Conservation (phyloP, 2,888 invertebrate species). For the Tenthredo distinguenda region DNA sequence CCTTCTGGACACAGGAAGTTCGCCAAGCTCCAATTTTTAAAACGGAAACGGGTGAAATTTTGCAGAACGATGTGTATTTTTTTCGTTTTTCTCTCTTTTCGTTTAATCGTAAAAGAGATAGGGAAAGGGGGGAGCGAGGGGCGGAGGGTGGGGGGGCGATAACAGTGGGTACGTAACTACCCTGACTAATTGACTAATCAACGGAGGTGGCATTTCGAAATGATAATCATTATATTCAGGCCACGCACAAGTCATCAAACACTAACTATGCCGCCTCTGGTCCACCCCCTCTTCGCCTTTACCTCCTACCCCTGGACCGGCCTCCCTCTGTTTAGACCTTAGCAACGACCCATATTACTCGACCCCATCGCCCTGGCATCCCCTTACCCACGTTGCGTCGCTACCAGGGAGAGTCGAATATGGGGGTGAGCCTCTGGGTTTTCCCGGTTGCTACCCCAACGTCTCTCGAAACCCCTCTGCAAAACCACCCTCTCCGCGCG, state of each 20-base stretch:
- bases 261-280: constrained; percentile 59
- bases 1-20: background rate
- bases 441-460: constrained; percentile 54
- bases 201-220: constrained; percentile 51
- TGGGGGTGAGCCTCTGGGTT: constrained; percentile 53
- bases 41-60: background rate
- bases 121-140: background rate
- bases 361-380: constrained; percentile 38
- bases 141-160: background rate
- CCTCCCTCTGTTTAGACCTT: constrained; percentile 48
- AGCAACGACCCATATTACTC: constrained; percentile 64
- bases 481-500: constrained; percentile 38
- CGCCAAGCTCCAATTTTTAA: background rate
- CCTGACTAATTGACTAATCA: constrained; percentile 48
- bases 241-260: constrained; percentile 68
- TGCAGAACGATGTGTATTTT: background rate
- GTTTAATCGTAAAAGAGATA: background rate
- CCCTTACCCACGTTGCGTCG: background rate
- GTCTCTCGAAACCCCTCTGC: constrained; percentile 44
- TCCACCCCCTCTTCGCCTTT: background rate
- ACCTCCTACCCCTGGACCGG: background rate
- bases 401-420: constrained; percentile 49
- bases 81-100: background rate
- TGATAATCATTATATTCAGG: constrained; percentile 61
- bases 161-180: constrained; percentile 31